Base-by-base conservation (phyloP, 2,797 vertebrate species). In the Anabacerthia variegaticeps region DNA sequence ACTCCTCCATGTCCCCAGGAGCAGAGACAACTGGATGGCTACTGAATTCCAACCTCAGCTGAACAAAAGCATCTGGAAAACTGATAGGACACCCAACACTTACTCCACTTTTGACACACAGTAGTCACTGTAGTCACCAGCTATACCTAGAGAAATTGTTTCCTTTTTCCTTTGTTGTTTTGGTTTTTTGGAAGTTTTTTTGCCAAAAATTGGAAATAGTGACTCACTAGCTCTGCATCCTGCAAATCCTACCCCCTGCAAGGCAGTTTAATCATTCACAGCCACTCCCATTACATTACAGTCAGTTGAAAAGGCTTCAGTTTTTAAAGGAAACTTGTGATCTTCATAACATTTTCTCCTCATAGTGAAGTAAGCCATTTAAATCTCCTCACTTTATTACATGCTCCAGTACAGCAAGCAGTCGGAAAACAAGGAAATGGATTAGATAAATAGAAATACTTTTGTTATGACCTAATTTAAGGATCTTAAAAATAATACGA, bases 391-490 rank as follows among this genome's bases (percentile, higher is more conserved):
- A 6, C 55, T 89, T 95, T 86, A 95, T 90, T 93, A 84, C 82
- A 86, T 34, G 41, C 48, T 90, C 36, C 73, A 96, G 55, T 73
- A 73, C 41, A 88, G 32, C 69, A 61, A 66, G 51, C 23, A 55
- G 62, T 26, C 85, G 78, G 89, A 96, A 88, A 48, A 81, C 30
- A 79, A 63, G 48, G 23, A 92, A 95, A 95, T 34, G 88, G 85
- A 93, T 96, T 81, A 96, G 91, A 96, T 93, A 96, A 95, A 88
- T 14, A 96, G 85, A 95, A 96, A 96, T 97, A 94, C 63, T 96
- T 95, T 91, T 92, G 95, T 93, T 85, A 95, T 94, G 85, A 97
- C 87, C 91, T 93, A 94, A 94, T 92, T 92, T 96, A 94, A 94
- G 63, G 46, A 67, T 78, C 85, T 92, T 88, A 91, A 94, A 93